Percentiles rank a stretch among this genome's conserved stretches.
phyloP scores from a whole-genome alignment of 2,113 vertebrate species.

The Hemiscyllium ocellatum region DNA sequence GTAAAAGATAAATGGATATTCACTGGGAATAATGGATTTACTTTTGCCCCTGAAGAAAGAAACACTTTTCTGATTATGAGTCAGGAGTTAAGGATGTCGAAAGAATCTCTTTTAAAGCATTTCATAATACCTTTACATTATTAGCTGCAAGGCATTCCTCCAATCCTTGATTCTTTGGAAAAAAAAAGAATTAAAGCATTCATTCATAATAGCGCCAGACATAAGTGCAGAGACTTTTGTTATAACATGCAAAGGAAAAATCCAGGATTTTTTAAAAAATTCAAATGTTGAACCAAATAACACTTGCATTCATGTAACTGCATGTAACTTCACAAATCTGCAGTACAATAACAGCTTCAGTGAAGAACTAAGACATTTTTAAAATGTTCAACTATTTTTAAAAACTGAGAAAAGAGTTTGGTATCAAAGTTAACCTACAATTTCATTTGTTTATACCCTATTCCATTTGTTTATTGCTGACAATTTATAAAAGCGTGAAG shows the following conservation, averaged over 20 bases:
- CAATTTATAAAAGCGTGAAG: neutral
- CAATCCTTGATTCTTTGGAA: neutral
- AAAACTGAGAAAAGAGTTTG: neutral
- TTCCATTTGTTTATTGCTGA: neutral
- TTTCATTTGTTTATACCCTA: neutral
- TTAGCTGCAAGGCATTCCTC: constrained; percentile 24
- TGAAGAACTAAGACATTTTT: neutral
- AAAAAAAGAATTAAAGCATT: constrained; percentile 9
- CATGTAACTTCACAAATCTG: neutral
- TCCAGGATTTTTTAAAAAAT: neutral
- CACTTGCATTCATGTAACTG: neutral
- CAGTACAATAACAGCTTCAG: neutral
- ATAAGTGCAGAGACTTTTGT: constrained; percentile 36
- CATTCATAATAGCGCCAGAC: constrained; percentile 20
- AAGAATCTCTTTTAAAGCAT: constrained; percentile 19
- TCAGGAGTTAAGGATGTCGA: constrained; percentile 21
- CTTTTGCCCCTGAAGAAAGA: constrained; percentile 32
- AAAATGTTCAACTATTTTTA: neutral
- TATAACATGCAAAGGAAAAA: neutral
- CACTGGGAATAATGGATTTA: constrained; percentile 25
- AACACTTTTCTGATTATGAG: constrained; percentile 18
- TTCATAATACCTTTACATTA: constrained; percentile 30
- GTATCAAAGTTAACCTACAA: neutral
- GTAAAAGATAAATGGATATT: constrained; percentile 28
- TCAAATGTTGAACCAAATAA: constrained; percentile 5